Evolutionary conservation across 30 jellyfish, hydroid and myxozoan species (phyloP).

Genomic region (Pelagia noctiluca): DNA sequence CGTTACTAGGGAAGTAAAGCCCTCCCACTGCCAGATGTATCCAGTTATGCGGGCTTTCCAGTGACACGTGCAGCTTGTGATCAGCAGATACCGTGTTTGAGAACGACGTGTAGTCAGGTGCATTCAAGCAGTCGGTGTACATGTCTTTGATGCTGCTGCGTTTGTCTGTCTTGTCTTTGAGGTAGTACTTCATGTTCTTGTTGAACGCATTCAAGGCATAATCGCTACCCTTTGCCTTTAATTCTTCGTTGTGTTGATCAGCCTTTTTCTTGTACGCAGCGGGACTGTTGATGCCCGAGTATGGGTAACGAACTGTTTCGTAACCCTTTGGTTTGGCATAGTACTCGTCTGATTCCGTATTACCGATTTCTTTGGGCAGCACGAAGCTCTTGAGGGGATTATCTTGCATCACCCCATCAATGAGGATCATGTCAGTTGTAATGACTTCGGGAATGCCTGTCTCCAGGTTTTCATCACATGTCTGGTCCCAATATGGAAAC

Average conservation of each 20-base stretch:
- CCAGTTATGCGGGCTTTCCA: conserved; percentile 45
- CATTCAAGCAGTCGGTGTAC: conserved; percentile 30
- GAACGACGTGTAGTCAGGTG: conserved; percentile 9
- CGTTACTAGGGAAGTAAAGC: background rate
- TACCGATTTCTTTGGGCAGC: conserved; percentile 9
- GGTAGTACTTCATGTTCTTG: background rate
- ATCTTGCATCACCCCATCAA: conserved; percentile 9
- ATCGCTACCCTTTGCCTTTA: background rate
- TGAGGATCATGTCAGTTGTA: conserved; percentile 8
- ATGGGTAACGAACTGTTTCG: conserved; percentile 51
- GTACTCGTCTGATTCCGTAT: background rate
- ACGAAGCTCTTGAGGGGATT: conserved; percentile 28
- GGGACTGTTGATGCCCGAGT: conserved; percentile 49
- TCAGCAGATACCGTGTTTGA: conserved; percentile 43
- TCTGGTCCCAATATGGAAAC: conserved; percentile 64
- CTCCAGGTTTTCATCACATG: conserved; percentile 31
- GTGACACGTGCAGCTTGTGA: background rate
- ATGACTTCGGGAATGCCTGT: conserved; percentile 36
- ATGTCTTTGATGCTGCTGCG: background rate
- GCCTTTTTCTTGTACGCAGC: background rate
- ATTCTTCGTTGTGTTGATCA: background rate
- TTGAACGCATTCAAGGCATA: background rate
- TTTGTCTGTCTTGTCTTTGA: background rate
- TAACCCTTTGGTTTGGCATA: conserved; percentile 42
- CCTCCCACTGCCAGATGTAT: conserved; percentile 66